phyloP scores from a whole-genome alignment of 2,113 vertebrate genomes.

The Aldabrachelys gigantea region DNA sequence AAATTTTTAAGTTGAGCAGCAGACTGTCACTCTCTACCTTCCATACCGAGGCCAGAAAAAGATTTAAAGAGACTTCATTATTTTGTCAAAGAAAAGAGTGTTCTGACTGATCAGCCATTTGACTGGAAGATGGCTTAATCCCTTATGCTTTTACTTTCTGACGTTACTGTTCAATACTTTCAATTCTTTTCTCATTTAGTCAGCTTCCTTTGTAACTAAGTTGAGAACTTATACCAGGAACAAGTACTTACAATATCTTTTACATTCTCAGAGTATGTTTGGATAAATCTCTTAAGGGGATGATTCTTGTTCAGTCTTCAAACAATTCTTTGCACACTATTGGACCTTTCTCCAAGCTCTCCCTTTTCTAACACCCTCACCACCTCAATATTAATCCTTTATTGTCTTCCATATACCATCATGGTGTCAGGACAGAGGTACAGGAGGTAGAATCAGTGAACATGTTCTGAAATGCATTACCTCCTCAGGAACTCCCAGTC shows the following conservation, averaged over 20 bases:
- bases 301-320: background rate
- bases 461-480: constrained; percentile 67
- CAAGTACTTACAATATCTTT: background rate
- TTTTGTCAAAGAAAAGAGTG: background rate
- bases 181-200: no score
- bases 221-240: background rate
- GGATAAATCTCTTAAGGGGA: background rate
- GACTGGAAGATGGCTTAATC: background rate
- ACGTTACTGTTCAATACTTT: background rate
- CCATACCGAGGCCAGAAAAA: background rate
- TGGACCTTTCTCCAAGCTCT: background rate
- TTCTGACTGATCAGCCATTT: background rate
- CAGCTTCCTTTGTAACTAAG: background rate
- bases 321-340: background rate
- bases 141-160: background rate
- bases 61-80: background rate
- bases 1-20: background rate
- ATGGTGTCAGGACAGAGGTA: background rate
- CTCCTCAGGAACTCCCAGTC: constrained; percentile 90
- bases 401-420: background rate
- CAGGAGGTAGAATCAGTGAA: background rate
- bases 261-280: background rate
- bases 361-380: background rate
- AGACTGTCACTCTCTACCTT: background rate
- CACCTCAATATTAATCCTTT: background rate